These are phyloP conservation scores for Heptranchias perlo DNA, from an alignment of 2,113 vertebrate genomes.

Conservation along the genomic window DNA sequence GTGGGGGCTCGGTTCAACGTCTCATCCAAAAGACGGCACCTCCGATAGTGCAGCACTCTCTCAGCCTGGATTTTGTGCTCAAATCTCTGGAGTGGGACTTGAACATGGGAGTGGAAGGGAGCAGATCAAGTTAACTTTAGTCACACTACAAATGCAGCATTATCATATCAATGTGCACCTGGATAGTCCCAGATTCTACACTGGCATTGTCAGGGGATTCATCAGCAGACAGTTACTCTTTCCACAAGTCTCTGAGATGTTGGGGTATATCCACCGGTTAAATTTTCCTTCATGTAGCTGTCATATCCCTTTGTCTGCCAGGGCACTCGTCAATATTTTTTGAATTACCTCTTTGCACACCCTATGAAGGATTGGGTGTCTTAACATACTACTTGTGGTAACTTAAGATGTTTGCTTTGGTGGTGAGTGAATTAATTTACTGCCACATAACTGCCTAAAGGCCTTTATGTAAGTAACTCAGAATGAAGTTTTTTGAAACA, in stretches of 20 bases:
- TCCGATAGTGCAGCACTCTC: too few species aligned
- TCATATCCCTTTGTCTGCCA: not conserved
- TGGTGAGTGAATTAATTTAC: not conserved
- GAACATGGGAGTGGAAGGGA: not conserved
- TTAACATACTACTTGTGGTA: not conserved
- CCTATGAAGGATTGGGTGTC: not conserved
- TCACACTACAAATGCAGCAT: not conserved
- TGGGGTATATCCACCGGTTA: not conserved
- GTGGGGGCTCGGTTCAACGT: too few species aligned
- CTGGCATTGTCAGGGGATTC: not conserved
- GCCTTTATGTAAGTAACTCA: not conserved
- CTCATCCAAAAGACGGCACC: too few species aligned
- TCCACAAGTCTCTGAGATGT: not conserved
- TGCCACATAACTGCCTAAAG: not conserved
- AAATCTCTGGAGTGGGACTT: too few species aligned
- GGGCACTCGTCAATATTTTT: not conserved
- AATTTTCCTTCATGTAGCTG: not conserved
- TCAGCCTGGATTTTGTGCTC: too few species aligned
- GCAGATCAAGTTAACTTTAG: not conserved
- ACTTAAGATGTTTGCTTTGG: not conserved
- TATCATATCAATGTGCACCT: not conserved
- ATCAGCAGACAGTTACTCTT: not conserved
- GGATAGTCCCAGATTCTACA: not conserved
- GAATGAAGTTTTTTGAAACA: not conserved
- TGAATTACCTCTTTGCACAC: not conserved